These are phyloP conservation scores for Sebastolobus alascanus DNA, from an alignment of 2,797 vertebrate species.

Conservation along the genomic window DNA sequence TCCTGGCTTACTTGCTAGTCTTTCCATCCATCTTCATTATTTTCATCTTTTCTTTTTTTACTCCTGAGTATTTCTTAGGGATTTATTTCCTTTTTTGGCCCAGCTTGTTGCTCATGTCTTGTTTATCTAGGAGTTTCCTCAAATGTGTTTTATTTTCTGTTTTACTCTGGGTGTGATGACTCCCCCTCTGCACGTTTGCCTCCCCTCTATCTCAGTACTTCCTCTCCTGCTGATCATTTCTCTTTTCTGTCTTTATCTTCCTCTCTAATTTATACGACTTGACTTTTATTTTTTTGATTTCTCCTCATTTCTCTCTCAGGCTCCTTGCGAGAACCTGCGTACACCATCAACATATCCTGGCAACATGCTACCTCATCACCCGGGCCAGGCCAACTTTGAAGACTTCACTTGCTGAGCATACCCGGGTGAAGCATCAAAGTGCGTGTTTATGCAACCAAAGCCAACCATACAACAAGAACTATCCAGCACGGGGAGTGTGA, in stretches of 20 bases:
- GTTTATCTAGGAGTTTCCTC: conserved; percentile 35
- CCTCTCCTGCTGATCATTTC: conserved; percentile 17
- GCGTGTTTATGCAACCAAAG: conserved; percentile 84
- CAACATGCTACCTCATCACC: conserved; percentile 99
- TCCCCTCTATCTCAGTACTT: not conserved
- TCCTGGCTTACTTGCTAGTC: conserved; percentile 18
- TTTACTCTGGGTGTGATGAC: conserved; percentile 11
- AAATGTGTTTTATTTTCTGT: conserved; percentile 7
- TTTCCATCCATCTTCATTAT: conserved; percentile 37
- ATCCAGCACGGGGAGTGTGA: conserved; percentile 57
- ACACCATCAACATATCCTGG: conserved; percentile 94
- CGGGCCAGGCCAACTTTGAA: conserved; percentile 96
- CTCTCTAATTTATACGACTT: conserved; percentile 5
- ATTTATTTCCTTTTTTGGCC: conserved; percentile 18
- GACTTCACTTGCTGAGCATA: conserved; percentile 96
- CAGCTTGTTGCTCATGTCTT: conserved; percentile 28
- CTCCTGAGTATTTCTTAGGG: conserved; percentile 16
- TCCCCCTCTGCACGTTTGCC: conserved; percentile 12
- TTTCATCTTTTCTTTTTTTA: conserved; percentile 45
- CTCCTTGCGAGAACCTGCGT: conserved; percentile 95
- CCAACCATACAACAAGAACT: conserved; percentile 76
- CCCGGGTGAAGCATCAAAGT: conserved; percentile 55
- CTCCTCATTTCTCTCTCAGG: conserved; percentile 79
- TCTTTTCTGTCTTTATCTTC: conserved; percentile 2
- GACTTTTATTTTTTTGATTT: not conserved